Evolutionary conservation across 2,888 invertebrate genomes (phyloP), one percentile per base, ranked within the genome.

Genomic region (Epinotia bilunana): DNA sequence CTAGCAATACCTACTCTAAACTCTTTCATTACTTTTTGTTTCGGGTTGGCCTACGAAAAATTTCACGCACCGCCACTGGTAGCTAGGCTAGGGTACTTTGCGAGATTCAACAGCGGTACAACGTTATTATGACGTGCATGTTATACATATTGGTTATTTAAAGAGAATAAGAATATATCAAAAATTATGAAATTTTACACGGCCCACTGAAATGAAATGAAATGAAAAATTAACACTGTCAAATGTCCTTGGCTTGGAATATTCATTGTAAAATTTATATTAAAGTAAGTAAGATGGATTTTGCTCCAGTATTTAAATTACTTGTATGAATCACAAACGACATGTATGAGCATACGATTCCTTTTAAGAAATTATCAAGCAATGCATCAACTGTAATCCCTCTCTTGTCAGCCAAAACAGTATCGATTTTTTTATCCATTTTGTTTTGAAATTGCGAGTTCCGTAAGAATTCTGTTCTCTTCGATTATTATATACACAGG

Each of bases 321-420:
- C 13, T 13, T 16, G 7, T 28, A 23, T 61, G 61, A 61, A 18
- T 23, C 64, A 49, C 49, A 33, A 61, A 49, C 18, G 16, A 53
- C 1, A 5, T 13, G n/a, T 53, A 62, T 53, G 16, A 18, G 23
- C n/a, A 57, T 63, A 63, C 13, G 53, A 18, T 39, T 71, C 18
- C 16, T 33, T n/a, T 62, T 68, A 68, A 43, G 63, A 62, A 71
- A 62, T 62, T 62, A 72, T 63, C 43, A 53, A 16, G 71, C 33
- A 53, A 71, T 71, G 3, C 39, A 61, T 71, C 53, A 72, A 63
- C 20, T 7, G 55, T 63, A 63, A 72, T 63, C 43, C 63, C 13
- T 13, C 9, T 16, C 43, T 63, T 53, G 39, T 7, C 9, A 53
- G 62, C 70, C 61, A 53, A 53, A 70, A 61, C 33, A 53, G 11